Percentiles rank a stretch among this genome's conserved stretches.
phyloP scores from a whole-genome alignment of 2,888 invertebrate genomes.

The Hypselothyrea guttata region DNA sequence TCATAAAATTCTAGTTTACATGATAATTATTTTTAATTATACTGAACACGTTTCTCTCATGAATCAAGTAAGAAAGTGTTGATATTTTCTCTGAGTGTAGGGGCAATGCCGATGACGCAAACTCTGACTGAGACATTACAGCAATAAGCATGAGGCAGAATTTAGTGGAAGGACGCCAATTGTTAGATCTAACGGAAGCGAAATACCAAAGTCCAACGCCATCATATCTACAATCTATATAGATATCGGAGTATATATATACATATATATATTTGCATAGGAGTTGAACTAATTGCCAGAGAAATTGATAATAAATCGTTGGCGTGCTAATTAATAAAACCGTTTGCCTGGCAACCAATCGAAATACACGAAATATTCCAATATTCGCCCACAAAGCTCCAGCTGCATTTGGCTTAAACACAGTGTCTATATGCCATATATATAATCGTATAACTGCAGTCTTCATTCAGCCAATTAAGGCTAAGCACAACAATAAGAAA shows the following conservation, averaged over 20 bases:
- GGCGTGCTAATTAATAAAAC: slow-evolving; percentile 48
- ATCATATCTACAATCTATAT: slow-evolving; percentile 43
- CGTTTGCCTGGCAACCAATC: slow-evolving; percentile 33
- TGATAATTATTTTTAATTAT: no score
- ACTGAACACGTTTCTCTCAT: no score
- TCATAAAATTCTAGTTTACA: no score
- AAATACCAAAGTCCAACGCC: slow-evolving; percentile 38
- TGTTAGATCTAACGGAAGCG: slow-evolving; percentile 35
- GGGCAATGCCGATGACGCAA: slow-evolving; percentile 45
- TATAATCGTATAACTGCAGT: slow-evolving; percentile 37
- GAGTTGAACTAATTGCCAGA: slow-evolving; percentile 42
- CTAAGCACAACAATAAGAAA: slow-evolving; percentile 42
- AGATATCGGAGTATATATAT: background rate
- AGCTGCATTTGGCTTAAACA: slow-evolving; percentile 36
- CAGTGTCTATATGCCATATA: slow-evolving; percentile 5
- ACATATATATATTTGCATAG: slow-evolving; percentile 42
- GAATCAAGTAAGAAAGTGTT: no score
- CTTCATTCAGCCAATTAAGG: slow-evolving; percentile 46
- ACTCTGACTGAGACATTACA: slow-evolving; percentile 37
- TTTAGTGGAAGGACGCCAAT: slow-evolving; percentile 36
- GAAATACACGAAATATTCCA: slow-evolving; percentile 2
- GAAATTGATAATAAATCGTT: slow-evolving; percentile 53
- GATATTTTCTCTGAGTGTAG: no score
- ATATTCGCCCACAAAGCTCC: slow-evolving; percentile 25
- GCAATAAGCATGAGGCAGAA: slow-evolving; percentile 6